Percentiles rank a stretch among this genome's conserved stretches.
phyloP scores from a whole-genome alignment of 2,113 vertebrate species.

The Trochalopteron elliotii region DNA sequence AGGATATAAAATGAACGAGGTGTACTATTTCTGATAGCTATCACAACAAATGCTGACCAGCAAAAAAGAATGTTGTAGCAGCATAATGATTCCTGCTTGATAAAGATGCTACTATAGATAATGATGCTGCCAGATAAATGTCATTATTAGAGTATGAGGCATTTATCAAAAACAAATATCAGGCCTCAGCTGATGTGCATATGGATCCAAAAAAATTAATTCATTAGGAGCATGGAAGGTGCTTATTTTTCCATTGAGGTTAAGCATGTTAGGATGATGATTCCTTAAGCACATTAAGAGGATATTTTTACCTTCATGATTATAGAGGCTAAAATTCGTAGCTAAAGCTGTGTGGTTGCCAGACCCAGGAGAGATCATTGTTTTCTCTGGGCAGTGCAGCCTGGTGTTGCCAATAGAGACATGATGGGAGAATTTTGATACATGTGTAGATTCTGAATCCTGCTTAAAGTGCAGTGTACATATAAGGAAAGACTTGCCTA shows the following conservation, averaged over 20 bases:
- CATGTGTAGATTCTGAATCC: rapidly evolving
- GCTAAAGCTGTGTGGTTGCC: background rate
- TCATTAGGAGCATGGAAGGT: background rate
- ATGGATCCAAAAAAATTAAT: background rate
- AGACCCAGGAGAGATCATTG: background rate
- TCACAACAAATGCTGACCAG: background rate
- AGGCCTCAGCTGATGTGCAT: background rate
- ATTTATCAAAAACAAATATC: background rate
- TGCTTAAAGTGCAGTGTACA: background rate
- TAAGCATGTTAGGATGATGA: background rate
- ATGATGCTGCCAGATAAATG: background rate
- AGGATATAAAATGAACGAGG: background rate
- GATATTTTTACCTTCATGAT: background rate
- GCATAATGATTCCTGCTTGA: background rate
- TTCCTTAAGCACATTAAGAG: background rate
- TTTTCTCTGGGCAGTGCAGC: background rate
- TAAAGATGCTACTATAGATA: background rate
- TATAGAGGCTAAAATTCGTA: background rate
- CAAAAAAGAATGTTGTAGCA: background rate
- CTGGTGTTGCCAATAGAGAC: background rate
- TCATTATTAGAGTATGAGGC: background rate
- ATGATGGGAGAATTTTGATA: background rate
- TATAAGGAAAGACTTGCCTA: background rate
- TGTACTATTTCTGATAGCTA: background rate
- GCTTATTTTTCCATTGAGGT: background rate